phyloP scores from a whole-genome alignment of 2,113 vertebrate species.

The Labrus mixtus region DNA sequence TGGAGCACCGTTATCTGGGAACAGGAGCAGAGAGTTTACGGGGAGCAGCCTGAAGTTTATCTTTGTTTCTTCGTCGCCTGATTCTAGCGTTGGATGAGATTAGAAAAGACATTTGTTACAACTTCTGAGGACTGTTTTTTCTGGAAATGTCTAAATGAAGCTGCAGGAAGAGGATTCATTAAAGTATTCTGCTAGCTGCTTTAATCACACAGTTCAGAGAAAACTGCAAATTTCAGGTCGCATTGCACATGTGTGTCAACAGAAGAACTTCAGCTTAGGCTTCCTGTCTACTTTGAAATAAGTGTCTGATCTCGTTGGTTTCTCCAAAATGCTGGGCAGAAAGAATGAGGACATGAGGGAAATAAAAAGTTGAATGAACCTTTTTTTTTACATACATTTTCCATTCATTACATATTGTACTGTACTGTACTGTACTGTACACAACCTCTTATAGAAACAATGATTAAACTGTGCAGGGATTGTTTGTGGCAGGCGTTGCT shows the following conservation, averaged over 20 bases:
- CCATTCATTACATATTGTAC: background rate
- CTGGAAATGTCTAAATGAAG: background rate
- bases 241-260: background rate
- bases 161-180: background rate
- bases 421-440: background rate
- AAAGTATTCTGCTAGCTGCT: background rate
- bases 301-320: background rate
- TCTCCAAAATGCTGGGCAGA: no score
- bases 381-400: no score
- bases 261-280: background rate
- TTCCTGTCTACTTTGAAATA: background rate
- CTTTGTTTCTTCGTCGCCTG: background rate
- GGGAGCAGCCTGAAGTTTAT: background rate
- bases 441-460: background rate
- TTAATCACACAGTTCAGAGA: background rate
- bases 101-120: background rate
- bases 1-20: background rate
- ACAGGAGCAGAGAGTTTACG: background rate
- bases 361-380: background rate
- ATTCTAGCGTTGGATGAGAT: background rate
- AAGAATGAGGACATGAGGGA: background rate
- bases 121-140: slow-evolving; percentile 25
- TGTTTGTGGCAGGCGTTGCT: slow-evolving; percentile 45
- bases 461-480: background rate
- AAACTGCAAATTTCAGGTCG: no score